Evolutionary conservation across 1,140 invertebrate species (phyloP), one percentile per base, ranked within the genome.

Genomic region (Homarus americanus): DNA sequence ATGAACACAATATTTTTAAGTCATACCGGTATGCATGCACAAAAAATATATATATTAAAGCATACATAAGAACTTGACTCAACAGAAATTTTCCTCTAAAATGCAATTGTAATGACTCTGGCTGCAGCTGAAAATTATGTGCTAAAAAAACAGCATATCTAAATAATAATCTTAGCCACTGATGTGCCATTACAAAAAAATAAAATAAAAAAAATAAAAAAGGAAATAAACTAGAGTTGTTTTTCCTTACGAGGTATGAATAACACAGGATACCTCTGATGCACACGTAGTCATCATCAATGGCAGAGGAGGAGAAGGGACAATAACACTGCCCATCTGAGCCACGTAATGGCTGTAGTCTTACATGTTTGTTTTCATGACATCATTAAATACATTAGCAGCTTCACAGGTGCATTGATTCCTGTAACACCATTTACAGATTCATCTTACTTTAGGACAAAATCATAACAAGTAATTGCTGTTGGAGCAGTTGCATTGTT

Each of bases 401-500:
- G n/a, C 63, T 69, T 28, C 63, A 69, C n/a, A 69, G 12, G 28
- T 69, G 28, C 63, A 69, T 9, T 69, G n/a, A 12, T 69, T 28
- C 63, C 24, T 32, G 24, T 32, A 24, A 69, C 32, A 69, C n/a
- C 63, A 69, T 69, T 69, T 69, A 32, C n/a, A 69, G 9, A 69
- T 69, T 69, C 28, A 69, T 69, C 63, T 69, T 32, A 9, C 63
- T 69, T 69, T 32, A 32, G 9, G 28, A 69, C 24, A 69, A 24
- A 69, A 69, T 69, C n/a, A 32, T 69, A 28, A 69, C n/a, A 69
- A 20, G 24, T 63, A 63, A 32, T 32, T 69, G 17, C 4, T 32
- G 63, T 4, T 69, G 63, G 63, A 69, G 63, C n/a, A 69, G 28
- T 69, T 69, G 63, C 63, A 69, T 69, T 69, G n/a, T 32, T 32